A percentile compares a stretch with the other conserved stretches of the same genome.
These are phyloP conservation scores for Ictalurus furcatus DNA, from an alignment of 2,113 vertebrate genomes.

Conservation along the genomic window DNA sequence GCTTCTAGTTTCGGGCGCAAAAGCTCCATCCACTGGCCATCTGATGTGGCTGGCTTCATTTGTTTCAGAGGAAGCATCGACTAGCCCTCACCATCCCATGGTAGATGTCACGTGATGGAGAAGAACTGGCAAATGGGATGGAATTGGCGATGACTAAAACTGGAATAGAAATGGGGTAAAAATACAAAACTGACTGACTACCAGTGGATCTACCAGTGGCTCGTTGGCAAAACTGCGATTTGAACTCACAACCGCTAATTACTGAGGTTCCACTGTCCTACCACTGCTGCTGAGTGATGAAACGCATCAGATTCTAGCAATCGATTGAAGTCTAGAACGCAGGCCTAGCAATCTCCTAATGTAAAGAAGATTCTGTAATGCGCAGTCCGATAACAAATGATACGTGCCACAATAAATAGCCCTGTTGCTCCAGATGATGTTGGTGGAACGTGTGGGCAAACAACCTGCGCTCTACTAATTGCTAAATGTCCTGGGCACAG, in stretches of 20 bases:
- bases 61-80: not conserved
- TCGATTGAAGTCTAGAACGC: not conserved
- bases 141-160: not conserved
- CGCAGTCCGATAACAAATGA: not conserved
- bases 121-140: not conserved
- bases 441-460: constrained; percentile 23
- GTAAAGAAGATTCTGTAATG: constrained; percentile 1
- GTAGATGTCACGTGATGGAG: not conserved
- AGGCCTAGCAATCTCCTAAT: not conserved
- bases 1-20: not conserved
- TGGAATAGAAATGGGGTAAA: not conserved
- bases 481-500: constrained; percentile 29
- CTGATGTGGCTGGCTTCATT: not conserved
- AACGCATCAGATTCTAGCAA: not conserved
- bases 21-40: constrained; percentile 5
- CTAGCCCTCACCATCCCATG: not conserved
- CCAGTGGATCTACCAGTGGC: not conserved
- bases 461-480: constrained; percentile 28
- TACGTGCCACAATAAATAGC: constrained; percentile 13
- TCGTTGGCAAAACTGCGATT: not conserved
- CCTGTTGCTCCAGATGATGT: constrained; percentile 10
- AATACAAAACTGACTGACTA: not conserved
- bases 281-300: not conserved
- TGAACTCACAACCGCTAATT: not conserved
- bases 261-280: not conserved